Base-by-base conservation (phyloP, 2,113 vertebrate species). In the Menura novaehollandiae region DNA sequence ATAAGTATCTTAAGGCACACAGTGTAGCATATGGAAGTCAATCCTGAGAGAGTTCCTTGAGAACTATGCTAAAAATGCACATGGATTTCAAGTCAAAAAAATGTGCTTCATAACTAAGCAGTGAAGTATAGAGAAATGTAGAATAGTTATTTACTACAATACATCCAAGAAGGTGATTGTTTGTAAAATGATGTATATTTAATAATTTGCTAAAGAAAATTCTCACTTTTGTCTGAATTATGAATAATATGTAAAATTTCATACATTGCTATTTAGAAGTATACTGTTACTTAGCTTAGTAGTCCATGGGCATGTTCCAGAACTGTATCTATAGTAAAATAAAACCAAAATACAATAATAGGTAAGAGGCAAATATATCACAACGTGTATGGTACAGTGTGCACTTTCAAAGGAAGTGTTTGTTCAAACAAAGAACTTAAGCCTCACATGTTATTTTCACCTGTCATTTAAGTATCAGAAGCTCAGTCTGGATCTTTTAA, bases 401-500 rank as follows among this genome's bases (percentile, higher is more conserved):
- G 51, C 86, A 91, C 60, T 92, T 93, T 92, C 64, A 95, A 66
- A 88, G 35, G 64, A 95, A 86, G 62, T 91, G 53, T 90, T 91
- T 78, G 37, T 67, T 91, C 63, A 66, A 33, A 88, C 64, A 89
- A 92, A 58, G 46, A 74, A 73, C 49, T 81, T 88, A 56, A 94
- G 74, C 80, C 68, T 86, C 76, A 12, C 9, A 22, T 51, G 59
- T 93, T 95, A 92, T 81, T 89, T 86, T 95, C 20, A 35, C 24
- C 72, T 91, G 39, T 92, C 27, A 46, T 58, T 88, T 80, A 91
- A 73, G 49, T 89, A 81, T 66, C 72, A 88, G 60, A 94, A 91
- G 68, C 63, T 85, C 89, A 90, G 64, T 66, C 79, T 93, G 63
- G 55, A 88, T 95, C 75, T 86, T 95, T 88, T 96, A 91, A 96